A percentile compares a stretch with the other conserved stretches of the same genome.
Evolutionary conservation across 1,140 invertebrate genomes (phyloP).

Genomic region (Cotesia glomerata): DNA sequence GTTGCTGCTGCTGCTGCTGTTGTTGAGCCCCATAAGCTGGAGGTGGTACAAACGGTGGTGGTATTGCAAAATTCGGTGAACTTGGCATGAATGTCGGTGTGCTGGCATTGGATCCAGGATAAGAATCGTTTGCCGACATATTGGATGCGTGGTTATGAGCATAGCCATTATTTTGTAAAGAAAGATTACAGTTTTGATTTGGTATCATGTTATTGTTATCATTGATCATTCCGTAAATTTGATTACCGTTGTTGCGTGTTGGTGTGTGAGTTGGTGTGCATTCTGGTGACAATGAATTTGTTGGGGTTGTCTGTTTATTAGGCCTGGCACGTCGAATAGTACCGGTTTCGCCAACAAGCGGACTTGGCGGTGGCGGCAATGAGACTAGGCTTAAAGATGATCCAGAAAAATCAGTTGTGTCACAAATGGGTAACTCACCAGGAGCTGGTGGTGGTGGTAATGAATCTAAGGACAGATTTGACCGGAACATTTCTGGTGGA

Average conservation of each 20-base stretch:
- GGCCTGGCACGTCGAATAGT: constrained; percentile 60
- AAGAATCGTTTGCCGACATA: constrained; percentile 47
- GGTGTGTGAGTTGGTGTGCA: constrained; percentile 37
- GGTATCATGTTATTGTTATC: constrained; percentile 12
- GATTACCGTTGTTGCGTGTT: constrained; percentile 26
- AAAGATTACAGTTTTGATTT: constrained; percentile 27
- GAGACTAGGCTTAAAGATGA: constrained; percentile 72
- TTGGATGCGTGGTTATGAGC: background rate
- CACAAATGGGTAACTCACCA: constrained; percentile 66
- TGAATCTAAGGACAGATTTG: constrained; percentile 76
- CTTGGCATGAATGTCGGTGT: constrained; percentile 47
- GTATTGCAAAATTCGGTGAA: constrained; percentile 49
- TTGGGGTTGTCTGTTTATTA: constrained; percentile 52
- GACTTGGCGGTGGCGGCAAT: constrained; percentile 71
- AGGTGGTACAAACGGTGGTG: constrained; percentile 61
- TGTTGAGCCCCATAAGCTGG: constrained; percentile 54
- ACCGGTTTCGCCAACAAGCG: constrained; percentile 58
- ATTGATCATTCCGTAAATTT: constrained; percentile 33
- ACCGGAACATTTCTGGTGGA: constrained; percentile 73
- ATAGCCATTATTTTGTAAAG: constrained; percentile 30
- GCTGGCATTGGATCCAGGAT: constrained; percentile 47
- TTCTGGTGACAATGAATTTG: constrained; percentile 50
- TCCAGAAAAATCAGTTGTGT: constrained; percentile 69
- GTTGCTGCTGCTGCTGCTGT: constrained; percentile 13
- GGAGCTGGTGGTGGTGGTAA: constrained; percentile 79